Conservation (phyloP, 2,113 vertebrate genomes). For the Pardalotus punctatus region DNA sequence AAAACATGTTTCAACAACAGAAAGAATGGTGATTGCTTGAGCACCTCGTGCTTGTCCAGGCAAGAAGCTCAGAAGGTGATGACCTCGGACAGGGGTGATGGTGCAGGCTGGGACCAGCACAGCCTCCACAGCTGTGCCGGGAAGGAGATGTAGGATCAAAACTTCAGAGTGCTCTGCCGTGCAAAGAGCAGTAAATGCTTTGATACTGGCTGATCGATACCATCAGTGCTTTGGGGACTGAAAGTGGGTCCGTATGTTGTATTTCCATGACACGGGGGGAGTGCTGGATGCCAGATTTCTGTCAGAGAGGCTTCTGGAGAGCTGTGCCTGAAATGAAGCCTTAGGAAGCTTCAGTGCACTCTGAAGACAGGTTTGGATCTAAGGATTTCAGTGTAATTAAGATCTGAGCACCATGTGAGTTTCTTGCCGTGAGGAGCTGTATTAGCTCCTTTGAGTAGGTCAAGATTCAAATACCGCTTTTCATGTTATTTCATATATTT, state of each 20-base stretch:
- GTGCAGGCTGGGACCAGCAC: neutral
- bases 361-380: neutral
- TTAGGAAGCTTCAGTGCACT: neutral
- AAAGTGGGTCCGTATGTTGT: neutral
- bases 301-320: neutral
- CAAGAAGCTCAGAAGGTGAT: neutral
- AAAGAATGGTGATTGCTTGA: neutral
- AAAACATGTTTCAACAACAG: neutral
- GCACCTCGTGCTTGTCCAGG: neutral
- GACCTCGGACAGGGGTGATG: neutral
- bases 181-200: neutral
- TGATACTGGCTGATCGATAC: neutral
- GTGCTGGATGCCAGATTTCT: neutral
- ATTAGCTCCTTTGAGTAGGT: neutral
- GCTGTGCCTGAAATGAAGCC: neutral
- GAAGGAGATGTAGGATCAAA: neutral
- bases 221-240: neutral
- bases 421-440: neutral
- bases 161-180: neutral
- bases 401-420: neutral
- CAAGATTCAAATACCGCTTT: conserved; percentile 1
- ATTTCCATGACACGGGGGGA: neutral
- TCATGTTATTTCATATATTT: neutral
- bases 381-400: neutral
- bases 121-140: neutral